Evolutionary conservation across 2,888 invertebrate genomes (phyloP), one percentile per base, ranked within the genome.

Genomic region (Eumacrocentrus americanus): DNA sequence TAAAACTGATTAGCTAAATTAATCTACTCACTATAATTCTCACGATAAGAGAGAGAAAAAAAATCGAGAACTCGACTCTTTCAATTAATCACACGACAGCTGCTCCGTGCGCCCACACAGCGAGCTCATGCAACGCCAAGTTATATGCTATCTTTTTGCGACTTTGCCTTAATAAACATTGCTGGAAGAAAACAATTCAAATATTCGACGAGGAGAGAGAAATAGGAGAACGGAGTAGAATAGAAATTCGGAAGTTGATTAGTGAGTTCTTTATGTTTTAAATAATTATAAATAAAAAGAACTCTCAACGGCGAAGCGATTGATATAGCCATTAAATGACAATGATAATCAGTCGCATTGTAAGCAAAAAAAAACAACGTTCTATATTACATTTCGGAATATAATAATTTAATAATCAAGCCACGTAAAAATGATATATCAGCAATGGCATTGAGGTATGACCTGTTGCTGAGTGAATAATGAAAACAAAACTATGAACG

Each of bases 31-130:
- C 20, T 42, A 18, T 20, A 42, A 40, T 16, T 40, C 46, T 22
- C 46, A n/a, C 22, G 22, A 46, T 1, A 50, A 50, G 14, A 35
- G 16, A 35, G 16, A 5, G 20, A 50, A 25, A 25, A 50, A 50
- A 35, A 50, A 40, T 40, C 34, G 9, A 52, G 2, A 38, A 37
- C 16, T n/a, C n/a, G 3, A 38, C 12, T 38, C 38, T 50, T 50
- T 52, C 1, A 52, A 52, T 52, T 38, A 44, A 59, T 53, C 37
- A 50, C 70, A 69, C 62, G 76, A 79, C 71, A 77, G 75, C 80
- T 80, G 80, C 80, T 80, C 80, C 80, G 77, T 77, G 79, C 70
- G 76, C 74, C 73, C 75, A 78, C 77, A 78, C 76, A 79, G 68
- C 75, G 70, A 75, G 75, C 71, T 74, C 80, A 80, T 80, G 80